These are phyloP conservation scores for Porites evermanni DNA, from an alignment of 92 coral and sea anemone species.

Conservation along the genomic window DNA sequence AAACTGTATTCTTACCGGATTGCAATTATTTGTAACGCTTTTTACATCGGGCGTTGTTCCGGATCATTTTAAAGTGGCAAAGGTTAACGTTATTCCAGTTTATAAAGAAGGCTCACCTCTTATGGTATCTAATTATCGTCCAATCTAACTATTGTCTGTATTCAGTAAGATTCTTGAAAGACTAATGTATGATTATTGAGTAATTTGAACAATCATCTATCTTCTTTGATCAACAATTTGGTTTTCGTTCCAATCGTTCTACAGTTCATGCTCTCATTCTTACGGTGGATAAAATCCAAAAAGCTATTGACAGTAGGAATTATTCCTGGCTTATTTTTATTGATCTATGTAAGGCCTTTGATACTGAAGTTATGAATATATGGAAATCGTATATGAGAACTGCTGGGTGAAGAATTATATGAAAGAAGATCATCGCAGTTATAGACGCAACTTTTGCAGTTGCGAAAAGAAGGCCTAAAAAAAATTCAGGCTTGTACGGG, in stretches of 20 bases:
- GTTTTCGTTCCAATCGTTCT: constrained; percentile 58
- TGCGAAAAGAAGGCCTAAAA: too few species aligned
- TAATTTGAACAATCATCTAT: constrained; percentile 33
- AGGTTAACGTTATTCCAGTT: too few species aligned
- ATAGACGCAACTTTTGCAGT: too few species aligned
- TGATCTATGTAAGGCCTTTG: constrained; percentile 56
- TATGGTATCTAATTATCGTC: constrained; percentile 44
- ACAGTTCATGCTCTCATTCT: constrained; percentile 55
- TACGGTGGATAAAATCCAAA: constrained; percentile 48
- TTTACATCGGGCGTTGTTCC: too few species aligned
- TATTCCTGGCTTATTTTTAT: constrained; percentile 58
- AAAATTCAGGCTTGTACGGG: too few species aligned
- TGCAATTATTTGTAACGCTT: neutral
- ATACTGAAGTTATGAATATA: neutral
- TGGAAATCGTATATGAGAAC: too few species aligned
- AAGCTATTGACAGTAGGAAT: constrained; percentile 28
- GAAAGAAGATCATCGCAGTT: too few species aligned
- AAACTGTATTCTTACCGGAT: constrained; percentile 31
- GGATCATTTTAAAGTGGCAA: too few species aligned
- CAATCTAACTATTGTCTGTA: constrained; percentile 25
- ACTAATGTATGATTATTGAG: constrained; percentile 22
- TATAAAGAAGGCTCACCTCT: neutral
- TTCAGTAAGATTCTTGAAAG: constrained; percentile 50
- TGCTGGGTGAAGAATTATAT: too few species aligned
- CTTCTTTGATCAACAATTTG: constrained; percentile 57